Base-by-base conservation (phyloP, 2,113 vertebrate genomes). In the Rhea americana region DNA sequence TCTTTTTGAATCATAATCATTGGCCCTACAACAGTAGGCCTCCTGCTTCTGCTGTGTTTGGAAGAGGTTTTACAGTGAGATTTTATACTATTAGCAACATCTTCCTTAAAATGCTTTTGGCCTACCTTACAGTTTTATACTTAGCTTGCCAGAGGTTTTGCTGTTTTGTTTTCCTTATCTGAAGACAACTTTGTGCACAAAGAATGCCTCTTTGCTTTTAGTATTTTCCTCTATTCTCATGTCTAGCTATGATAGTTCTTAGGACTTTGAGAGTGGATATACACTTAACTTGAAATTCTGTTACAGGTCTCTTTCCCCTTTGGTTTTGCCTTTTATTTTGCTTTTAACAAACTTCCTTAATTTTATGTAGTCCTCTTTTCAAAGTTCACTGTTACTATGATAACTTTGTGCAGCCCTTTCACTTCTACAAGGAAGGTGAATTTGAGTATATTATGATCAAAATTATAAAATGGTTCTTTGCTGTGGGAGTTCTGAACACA, bases 81-180 rank as follows among this genome's bases (percentile, higher is more conserved):
- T 91, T 91, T 94, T 65, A 55, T 47, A 78, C 56, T 51, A 35
- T 94, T 90, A 95, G 80, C 41, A 90, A 88, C 25, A 89, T 86
- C 95, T 95, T 96, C 94, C 93, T 65, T 83, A 61, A 72, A 67
- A 84, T 2, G 56, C 12, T 71, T 94, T 68, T 82, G 83, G 83
- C 35, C 39, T 91, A 61, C 47, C 35, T 86, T 78, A 50, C 20
- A 83, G 76, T 83, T 91, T 74, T 43, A 68, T 28, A 63, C 68
- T 37, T 39, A 65, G 66, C 86, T 85, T 94, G 90, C 93, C 86
- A 94, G 73, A 91, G 37, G 11, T 84, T 94, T 84, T 78, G 12
- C 86, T 95, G 26, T 86, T 91, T 94, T 94, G 85, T 90, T 95
- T 94, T 90, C 77, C 76, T 95, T 92, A 95, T 95, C 35, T 78